Conservation (phyloP, 2,797 vertebrate species). For the Acrossocheilus fasciatus region DNA sequence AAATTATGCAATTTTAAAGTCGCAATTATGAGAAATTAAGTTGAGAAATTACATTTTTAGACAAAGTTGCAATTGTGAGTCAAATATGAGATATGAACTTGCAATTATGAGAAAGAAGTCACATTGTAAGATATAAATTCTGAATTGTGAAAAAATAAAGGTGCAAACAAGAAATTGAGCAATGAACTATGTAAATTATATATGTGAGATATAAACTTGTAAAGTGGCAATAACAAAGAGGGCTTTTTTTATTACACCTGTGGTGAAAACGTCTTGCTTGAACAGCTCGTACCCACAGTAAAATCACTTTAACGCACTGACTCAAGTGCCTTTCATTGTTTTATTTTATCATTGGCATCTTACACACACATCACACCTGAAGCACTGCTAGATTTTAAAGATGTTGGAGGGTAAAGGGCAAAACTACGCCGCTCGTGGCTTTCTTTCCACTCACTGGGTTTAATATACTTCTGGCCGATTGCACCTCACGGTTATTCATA, state of each 20-base stretch:
- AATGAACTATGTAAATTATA: neutral
- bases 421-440: conserved; percentile 16
- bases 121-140: neutral
- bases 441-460: conserved; percentile 45
- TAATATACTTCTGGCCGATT: conserved; percentile 44
- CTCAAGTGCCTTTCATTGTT: conserved; percentile 4
- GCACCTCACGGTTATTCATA: conserved; percentile 54
- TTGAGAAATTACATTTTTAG: no score
- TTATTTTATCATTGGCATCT: neutral
- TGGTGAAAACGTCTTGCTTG: neutral
- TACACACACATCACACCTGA: conserved; percentile 2
- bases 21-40: neutral
- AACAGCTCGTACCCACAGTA: neutral
- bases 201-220: neutral
- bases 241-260: neutral
- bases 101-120: neutral
- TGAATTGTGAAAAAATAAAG: neutral
- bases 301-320: neutral
- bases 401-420: conserved; percentile 24
- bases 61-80: neutral
- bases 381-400: neutral
- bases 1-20: neutral
- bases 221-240: neutral
- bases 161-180: neutral
- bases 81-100: neutral